These are phyloP conservation scores for Pampus argenteus DNA, from an alignment of 2,797 vertebrate species.

Conservation along the genomic window DNA sequence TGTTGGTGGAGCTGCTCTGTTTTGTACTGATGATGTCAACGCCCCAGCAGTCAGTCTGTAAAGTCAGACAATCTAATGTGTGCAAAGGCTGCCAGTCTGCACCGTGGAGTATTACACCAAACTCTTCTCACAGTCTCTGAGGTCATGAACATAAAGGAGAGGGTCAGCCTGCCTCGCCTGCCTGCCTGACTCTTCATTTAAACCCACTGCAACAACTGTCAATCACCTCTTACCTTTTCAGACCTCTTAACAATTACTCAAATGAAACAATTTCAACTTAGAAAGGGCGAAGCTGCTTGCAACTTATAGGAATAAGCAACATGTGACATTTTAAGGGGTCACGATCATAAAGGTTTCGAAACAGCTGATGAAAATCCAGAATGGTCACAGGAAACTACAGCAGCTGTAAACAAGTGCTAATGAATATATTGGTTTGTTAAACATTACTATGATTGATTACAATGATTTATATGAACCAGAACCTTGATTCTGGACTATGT, in stretches of 20 bases:
- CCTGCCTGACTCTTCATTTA: conserved; percentile 16
- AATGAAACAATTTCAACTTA: neutral
- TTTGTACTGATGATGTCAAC: conserved; percentile 35
- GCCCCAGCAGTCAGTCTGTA: conserved; percentile 25
- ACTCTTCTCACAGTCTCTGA: conserved; percentile 16
- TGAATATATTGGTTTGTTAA: neutral
- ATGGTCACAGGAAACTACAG: neutral
- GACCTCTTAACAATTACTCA: neutral
- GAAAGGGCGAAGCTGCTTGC: too few relatives aligned
- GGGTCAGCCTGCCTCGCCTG: conserved; percentile 15
- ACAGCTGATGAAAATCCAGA: neutral
- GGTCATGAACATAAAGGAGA: conserved; percentile 18
- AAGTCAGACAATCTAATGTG: conserved; percentile 31
- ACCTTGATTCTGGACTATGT: neutral
- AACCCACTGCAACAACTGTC: conserved; percentile 30
- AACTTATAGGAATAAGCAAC: neutral
- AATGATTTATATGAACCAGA: neutral
- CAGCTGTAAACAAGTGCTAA: too few relatives aligned
- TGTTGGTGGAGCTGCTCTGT: conserved; percentile 14
- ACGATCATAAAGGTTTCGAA: neutral
- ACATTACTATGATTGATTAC: neutral
- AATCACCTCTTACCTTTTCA: conserved; percentile 6
- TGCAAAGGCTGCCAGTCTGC: conserved; percentile 10
- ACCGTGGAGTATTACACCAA: conserved; percentile 16
- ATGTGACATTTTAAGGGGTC: neutral